These are phyloP conservation scores for Pristionchus fissidentatus DNA, from an alignment of 2,888 invertebrate species.

Conservation along the genomic window DNA sequence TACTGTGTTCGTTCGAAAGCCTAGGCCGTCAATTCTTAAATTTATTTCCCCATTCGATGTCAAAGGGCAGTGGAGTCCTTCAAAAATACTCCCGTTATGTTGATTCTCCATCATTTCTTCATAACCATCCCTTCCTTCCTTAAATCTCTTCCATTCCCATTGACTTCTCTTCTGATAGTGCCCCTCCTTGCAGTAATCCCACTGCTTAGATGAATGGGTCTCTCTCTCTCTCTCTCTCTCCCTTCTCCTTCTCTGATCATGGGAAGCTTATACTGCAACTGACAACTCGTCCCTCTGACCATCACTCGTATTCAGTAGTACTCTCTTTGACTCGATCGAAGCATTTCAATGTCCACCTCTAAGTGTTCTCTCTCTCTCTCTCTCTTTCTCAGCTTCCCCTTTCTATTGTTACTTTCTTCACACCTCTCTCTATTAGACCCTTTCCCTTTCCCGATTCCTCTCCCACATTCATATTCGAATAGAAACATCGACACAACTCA, in stretches of 20 bases:
- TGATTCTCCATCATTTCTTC: background rate
- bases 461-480: conserved; percentile 16
- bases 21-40: too few species aligned
- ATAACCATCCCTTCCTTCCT: conserved; percentile 14
- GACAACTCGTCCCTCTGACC: background rate
- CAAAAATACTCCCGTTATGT: background rate
- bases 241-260: background rate
- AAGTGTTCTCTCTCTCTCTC: conserved; percentile 33
- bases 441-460: background rate
- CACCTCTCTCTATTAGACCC: background rate
- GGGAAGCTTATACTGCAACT: background rate
- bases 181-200: conserved; percentile 14
- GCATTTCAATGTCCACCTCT: too few species aligned
- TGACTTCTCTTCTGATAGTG: background rate
- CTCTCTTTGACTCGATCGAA: background rate
- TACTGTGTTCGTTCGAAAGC: too few species aligned
- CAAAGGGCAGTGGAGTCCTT: too few species aligned
- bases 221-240: background rate
- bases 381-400: conserved; percentile 8
- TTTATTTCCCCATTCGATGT: too few species aligned
- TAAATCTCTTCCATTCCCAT: conserved; percentile 31
- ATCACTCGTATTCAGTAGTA: background rate
- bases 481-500: background rate
- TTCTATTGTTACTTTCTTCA: conserved; percentile 28
- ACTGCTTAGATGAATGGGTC: conserved; percentile 20